A percentile compares a stretch with the other conserved stretches of the same genome.
Evolutionary conservation across 1,140 invertebrate species (phyloP).

Genomic region (Zaprionus kolodkinae): DNA sequence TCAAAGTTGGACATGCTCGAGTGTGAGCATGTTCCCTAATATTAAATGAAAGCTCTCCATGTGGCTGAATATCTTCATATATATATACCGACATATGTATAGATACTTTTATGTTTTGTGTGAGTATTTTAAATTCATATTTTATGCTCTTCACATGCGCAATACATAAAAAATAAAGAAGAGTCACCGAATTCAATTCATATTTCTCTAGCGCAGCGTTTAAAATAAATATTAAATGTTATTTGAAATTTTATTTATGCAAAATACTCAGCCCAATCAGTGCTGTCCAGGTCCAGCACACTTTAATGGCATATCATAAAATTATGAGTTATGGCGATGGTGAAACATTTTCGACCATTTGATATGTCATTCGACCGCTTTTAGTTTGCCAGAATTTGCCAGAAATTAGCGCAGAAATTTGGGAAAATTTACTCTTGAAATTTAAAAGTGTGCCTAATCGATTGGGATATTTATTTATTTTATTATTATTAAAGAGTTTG

Average conservation of each 20-base stretch:
- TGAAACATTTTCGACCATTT: not conserved
- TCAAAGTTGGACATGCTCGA: constrained; percentile 14
- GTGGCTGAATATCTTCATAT: not conserved
- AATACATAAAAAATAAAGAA: constrained; percentile 6
- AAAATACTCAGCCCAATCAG: constrained; percentile 26
- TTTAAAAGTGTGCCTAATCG: not conserved
- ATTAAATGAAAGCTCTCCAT: constrained; percentile 31
- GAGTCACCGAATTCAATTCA: not conserved
- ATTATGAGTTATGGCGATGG: constrained; percentile 16
- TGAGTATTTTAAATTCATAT: constrained; percentile 33
- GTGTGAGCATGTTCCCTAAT: constrained; percentile 14
- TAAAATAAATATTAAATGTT: constrained; percentile 23
- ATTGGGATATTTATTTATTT: too few species aligned
- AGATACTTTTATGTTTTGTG: not conserved
- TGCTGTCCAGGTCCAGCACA: constrained; percentile 11
- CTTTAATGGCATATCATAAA: constrained; percentile 17
- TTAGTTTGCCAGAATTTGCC: not conserved
- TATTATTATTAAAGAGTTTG: too few species aligned
- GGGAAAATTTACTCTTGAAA: not conserved
- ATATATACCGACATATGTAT: not conserved
- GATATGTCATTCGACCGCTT: not conserved
- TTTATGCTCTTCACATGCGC: constrained; percentile 26
- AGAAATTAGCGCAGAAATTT: not conserved
- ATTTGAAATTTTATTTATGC: constrained; percentile 17
- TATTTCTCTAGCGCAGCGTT: not conserved